Base-by-base conservation (phyloP, 1,140 invertebrate species). In the Drosophila seguyi region DNA sequence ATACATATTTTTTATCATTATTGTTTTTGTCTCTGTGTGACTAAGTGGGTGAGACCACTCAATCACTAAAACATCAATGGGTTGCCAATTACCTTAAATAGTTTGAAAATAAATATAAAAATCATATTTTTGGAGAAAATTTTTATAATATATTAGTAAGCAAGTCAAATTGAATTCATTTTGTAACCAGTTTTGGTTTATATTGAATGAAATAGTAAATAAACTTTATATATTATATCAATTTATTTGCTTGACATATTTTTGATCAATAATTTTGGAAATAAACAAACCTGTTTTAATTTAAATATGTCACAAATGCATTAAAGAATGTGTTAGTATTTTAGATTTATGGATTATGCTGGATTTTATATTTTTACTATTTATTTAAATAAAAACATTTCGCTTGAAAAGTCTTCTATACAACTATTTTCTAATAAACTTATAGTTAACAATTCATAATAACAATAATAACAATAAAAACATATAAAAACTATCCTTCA, bases 1-100 rank as follows among this genome's bases (percentile, higher is more conserved):
- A 42, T 36, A 25, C 29, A 45, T 53, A 7, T 38, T 25, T 14
- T 16, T 25, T 55, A 16, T 47, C 25, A 25, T 47, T 55, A 11
- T 34, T 55, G n/a, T n/a, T 36, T 56, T 22, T 39, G 25, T 56
- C 22, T 11, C 8, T 62, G 20, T 27, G 27, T 67, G 61, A 69
- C 61, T 69, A 67, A 67, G 61, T 67, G 38, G 61, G 61, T 67
- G 66, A 53, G 27, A 31, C 45, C 25, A 38, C 22, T 53, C 38
- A 14, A 36, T 42, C 55, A 27, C 16, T 36, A 44, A 16, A 27
- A 63, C 39, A 63, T 60, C 34, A 63, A 53, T 53, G 31, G 31
- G 4, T 36, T 36, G 31, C 31, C 52, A 53, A 53, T 53, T 36
- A 36, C 50, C 50, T 53, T 36, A 53, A 53, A 53, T 36, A 53